Evolutionary conservation across 1,140 invertebrate species (phyloP).

Genomic region (Listronotus oregonensis): DNA sequence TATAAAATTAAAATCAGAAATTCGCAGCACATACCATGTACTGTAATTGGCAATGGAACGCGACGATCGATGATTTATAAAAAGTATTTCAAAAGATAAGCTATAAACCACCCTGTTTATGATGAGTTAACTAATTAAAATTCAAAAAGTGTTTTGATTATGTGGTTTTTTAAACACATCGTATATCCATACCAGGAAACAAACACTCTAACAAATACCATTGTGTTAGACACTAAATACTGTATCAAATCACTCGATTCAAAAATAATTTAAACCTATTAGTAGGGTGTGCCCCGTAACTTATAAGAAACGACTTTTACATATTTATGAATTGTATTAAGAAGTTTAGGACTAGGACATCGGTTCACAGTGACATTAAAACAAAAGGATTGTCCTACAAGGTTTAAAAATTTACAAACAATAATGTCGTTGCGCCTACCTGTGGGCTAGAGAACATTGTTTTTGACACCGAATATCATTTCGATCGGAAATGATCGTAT

Average conservation of each 20-base stretch:
- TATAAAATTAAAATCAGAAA: too few relatives aligned
- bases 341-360: slow-evolving; percentile 1
- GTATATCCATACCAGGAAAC: too few relatives aligned
- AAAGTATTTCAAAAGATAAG: too few relatives aligned
- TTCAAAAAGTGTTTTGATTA: too few relatives aligned
- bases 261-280: slow-evolving; percentile 8
- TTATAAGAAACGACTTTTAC: slow-evolving; percentile 9
- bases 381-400: slow-evolving; percentile 1
- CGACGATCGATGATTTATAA: too few relatives aligned
- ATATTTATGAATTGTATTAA: slow-evolving; percentile 16
- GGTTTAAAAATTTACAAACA: slow-evolving; percentile 16
- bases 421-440: slow-evolving; percentile 13
- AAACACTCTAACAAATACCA: too few relatives aligned
- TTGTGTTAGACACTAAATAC: not conserved
- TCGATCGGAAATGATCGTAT: slow-evolving; percentile 4
- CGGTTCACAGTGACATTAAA: slow-evolving; percentile 7
- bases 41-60: too few relatives aligned
- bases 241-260: not conserved
- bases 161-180: too few relatives aligned
- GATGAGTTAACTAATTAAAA: too few relatives aligned
- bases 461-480: slow-evolving; percentile 9
- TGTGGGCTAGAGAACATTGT: slow-evolving; percentile 1
- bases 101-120: too few relatives aligned
- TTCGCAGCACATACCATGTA: too few relatives aligned
- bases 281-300: slow-evolving; percentile 9